phyloP scores from a whole-genome alignment of 2,113 vertebrate genomes.

The Rhinoptilus africanus region DNA sequence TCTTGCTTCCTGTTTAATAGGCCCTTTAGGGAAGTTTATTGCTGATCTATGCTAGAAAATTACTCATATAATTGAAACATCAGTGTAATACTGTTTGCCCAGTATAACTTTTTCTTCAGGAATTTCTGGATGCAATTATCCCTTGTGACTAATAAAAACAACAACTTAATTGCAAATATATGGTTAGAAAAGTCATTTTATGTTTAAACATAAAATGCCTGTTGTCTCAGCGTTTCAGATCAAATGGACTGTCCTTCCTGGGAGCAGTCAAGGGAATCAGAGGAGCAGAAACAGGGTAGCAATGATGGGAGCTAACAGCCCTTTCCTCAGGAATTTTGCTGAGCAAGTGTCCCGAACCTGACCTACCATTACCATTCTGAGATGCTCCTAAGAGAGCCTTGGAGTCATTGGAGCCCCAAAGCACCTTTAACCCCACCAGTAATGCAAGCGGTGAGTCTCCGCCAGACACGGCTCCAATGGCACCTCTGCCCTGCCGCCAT shows the following conservation, averaged over 20 bases:
- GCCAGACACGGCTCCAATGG: neutral
- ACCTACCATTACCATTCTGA: neutral
- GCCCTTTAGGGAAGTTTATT: conserved; percentile 20
- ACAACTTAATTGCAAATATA: conserved; percentile 55
- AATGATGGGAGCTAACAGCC: neutral
- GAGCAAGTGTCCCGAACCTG: neutral
- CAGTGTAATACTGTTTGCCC: neutral
- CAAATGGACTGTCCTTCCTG: conserved; percentile 9
- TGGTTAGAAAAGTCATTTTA: conserved; percentile 52
- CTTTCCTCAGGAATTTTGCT: neutral
- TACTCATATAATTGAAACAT: neutral
- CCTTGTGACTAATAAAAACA: conserved; percentile 67
- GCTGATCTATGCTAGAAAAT: conserved; percentile 50
- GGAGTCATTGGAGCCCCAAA: neutral
- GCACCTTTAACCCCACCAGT: neutral
- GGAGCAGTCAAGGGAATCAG: neutral
- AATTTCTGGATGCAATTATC: conserved; percentile 72
- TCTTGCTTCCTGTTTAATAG: conserved; percentile 17
- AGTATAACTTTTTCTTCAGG: neutral
- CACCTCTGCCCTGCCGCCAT: neutral
- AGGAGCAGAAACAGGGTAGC: neutral
- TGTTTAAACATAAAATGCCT: conserved; percentile 39
- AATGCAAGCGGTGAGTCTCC: neutral
- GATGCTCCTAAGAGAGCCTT: neutral
- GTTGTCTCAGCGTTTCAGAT: conserved; percentile 32